Percentiles rank a stretch among this genome's conserved stretches.
phyloP scores from a whole-genome alignment of 2,888 invertebrate species.

The Stomorhina lunata region DNA sequence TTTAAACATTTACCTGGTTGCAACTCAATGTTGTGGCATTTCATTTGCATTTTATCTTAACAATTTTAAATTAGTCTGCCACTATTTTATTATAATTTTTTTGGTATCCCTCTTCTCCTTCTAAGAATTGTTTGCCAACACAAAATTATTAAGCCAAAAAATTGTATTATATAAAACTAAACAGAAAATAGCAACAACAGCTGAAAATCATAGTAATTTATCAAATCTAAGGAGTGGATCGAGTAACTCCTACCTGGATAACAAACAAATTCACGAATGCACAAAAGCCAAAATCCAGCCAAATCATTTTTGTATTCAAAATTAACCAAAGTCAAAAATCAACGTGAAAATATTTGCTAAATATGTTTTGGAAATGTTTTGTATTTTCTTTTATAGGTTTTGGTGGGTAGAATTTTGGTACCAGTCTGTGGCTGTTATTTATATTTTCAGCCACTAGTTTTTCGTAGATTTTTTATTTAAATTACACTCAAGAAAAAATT shows the following conservation, averaged over 20 bases:
- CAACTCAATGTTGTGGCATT: slow-evolving; percentile 61
- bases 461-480: neutral
- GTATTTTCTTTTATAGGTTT: neutral
- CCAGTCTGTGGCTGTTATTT: slow-evolving; percentile 61
- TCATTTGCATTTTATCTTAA: slow-evolving; percentile 66
- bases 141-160: slow-evolving; percentile 54
- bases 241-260: slow-evolving; percentile 37
- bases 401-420: slow-evolving; percentile 34
- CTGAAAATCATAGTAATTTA: slow-evolving; percentile 56
- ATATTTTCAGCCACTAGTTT: slow-evolving; percentile 40
- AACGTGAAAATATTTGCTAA: slow-evolving; percentile 42
- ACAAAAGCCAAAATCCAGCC: slow-evolving; percentile 17
- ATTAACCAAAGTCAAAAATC: slow-evolving; percentile 61
- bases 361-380: slow-evolving; percentile 24
- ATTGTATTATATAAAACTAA: slow-evolving; percentile 34
- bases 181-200: slow-evolving; percentile 6
- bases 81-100: slow-evolving; percentile 47
- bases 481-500: neutral
- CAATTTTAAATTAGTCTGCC: slow-evolving; percentile 65
- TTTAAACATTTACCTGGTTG: slow-evolving; percentile 52
- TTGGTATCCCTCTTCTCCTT: neutral
- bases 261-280: neutral
- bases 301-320: slow-evolving; percentile 41
- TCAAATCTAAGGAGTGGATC: slow-evolving; percentile 37
- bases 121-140: slow-evolving; percentile 44